Evolutionary conservation across 2,797 vertebrate genomes (phyloP), one percentile per base, ranked within the genome.

Genomic region (Harpagifer antarcticus): DNA sequence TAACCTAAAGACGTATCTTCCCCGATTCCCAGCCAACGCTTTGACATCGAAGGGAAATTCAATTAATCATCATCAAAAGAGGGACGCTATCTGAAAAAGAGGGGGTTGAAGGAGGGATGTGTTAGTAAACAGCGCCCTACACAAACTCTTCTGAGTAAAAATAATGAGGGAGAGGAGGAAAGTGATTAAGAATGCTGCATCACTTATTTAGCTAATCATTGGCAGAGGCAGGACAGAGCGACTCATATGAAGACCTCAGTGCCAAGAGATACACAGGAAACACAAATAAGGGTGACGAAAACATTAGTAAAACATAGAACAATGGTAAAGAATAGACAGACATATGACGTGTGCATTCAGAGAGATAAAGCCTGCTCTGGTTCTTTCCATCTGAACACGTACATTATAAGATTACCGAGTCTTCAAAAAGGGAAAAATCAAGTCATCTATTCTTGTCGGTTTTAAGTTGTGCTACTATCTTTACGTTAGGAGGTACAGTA

Each of bases 1-100:
- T 68, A 79, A 65, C 57, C 62, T 68, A 68, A 82, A 77, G 57
- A 80, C 73, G 17, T 72, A 79, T 78, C 61, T 64, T 37, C 57
- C 67, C 27, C 50, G 37, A 72, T 76, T 76, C 61, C 31, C 60
- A 73, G 67, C 40, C 63, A 85, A 78, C 52, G 54, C 60, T 76
- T 70, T 82, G 74, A 74, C 76, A 66, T 78, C 76, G 68, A 65
- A 3, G 55, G 42, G 49, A 85, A 88, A 91, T 84, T 19, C 63
- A 86, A 91, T 86, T 60, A 88, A 83, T 84, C 76, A 83, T 74
- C 85, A 82, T 81, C 81, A 85, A 69, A 85, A 76, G 64, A 60
- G 14, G 64, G 72, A 68, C 12, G 20, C 14, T 27, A 76, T 74
- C 47, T 77, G 68, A 27, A 50, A 72, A 67, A 52, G 19, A 48